phyloP scores from a whole-genome alignment of 1,140 invertebrate species.

The Gyrodactylus salaris region DNA sequence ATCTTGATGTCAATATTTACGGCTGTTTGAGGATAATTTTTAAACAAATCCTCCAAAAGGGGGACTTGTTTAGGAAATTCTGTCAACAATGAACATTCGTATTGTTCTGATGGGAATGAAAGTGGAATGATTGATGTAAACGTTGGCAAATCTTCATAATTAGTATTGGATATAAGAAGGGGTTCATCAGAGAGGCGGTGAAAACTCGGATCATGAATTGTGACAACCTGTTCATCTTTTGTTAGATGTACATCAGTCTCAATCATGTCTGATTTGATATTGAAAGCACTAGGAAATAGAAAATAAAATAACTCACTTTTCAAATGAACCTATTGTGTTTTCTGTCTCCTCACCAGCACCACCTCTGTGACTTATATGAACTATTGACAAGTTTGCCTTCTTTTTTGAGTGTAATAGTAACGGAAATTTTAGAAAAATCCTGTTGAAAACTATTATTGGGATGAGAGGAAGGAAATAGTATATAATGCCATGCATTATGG shows the following conservation, averaged over 20 bases:
- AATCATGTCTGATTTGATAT: not conserved
- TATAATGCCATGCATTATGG: too few relatives aligned
- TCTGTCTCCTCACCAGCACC: not conserved
- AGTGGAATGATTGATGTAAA: not conserved
- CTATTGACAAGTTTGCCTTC: not conserved
- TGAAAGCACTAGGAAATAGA: not conserved
- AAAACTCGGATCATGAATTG: not conserved
- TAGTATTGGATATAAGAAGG: not conserved
- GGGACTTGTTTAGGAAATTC: not conserved
- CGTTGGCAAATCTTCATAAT: not conserved
- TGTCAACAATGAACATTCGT: not conserved
- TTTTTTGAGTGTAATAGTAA: conserved; percentile 7
- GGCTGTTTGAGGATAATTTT: not conserved
- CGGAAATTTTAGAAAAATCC: not conserved
- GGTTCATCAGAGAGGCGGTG: not conserved
- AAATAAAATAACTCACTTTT: not conserved
- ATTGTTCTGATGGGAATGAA: not conserved
- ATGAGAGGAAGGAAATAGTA: too few relatives aligned
- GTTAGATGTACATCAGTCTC: not conserved
- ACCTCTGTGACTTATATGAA: not conserved
- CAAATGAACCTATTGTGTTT: not conserved
- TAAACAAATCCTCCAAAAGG: not conserved
- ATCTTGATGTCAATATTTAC: not conserved
- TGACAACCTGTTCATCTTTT: not conserved
- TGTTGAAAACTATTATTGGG: not conserved